Conservation (phyloP, 2,113 vertebrate genomes). For the Bubo scandiacus region DNA sequence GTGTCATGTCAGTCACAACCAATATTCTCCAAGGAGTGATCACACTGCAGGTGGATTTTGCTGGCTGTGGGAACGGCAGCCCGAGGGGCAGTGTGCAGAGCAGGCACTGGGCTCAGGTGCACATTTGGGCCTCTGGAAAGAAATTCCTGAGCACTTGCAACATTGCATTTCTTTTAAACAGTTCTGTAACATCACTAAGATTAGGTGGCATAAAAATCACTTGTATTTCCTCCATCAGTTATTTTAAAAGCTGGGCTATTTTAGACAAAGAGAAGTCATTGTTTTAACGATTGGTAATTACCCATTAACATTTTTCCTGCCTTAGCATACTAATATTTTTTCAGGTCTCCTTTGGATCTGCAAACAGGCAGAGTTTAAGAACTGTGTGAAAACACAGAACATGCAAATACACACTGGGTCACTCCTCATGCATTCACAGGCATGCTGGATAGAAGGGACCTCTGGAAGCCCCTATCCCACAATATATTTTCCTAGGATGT, state of each 20-base stretch:
- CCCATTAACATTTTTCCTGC: not conserved
- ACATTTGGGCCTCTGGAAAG: not conserved
- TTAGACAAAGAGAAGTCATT: not conserved
- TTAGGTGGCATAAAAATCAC: not conserved
- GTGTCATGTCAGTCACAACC: not conserved
- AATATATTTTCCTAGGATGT: not conserved
- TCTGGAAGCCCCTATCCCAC: not conserved
- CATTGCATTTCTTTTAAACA: not conserved
- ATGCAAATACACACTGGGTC: fast-evolving
- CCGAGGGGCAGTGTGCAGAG: not conserved
- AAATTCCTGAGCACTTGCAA: not conserved
- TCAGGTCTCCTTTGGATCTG: not conserved
- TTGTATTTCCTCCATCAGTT: not conserved
- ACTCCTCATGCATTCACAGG: not conserved
- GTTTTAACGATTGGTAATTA: not conserved
- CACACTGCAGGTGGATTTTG: not conserved
- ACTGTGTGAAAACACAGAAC: not conserved
- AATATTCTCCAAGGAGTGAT: fast-evolving
- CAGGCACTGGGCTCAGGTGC: not conserved
- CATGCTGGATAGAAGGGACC: not conserved
- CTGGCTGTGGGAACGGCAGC: not conserved
- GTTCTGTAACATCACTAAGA: not conserved
- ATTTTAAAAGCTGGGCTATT: not conserved
- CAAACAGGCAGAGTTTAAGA: not conserved
- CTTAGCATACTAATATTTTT: not conserved